phyloP scores from a whole-genome alignment of 2,113 vertebrate species.

The Stomatorhinus ivindoensis region DNA sequence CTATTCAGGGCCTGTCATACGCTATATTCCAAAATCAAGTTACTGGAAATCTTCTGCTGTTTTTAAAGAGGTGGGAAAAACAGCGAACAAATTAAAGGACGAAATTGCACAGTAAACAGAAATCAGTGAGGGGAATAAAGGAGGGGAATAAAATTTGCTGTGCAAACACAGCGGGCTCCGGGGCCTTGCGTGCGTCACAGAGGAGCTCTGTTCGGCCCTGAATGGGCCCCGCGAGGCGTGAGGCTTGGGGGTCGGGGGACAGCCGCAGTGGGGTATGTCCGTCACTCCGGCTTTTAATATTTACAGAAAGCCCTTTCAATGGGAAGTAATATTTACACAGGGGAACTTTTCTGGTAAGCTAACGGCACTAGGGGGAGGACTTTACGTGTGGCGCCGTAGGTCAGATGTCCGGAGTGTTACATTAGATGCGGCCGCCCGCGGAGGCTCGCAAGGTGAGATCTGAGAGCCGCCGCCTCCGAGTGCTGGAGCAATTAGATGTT shows the following conservation, averaged over 20 bases:
- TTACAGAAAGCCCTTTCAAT: conserved; percentile 31
- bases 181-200: conserved; percentile 43
- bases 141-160: conserved; percentile 52
- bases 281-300: conserved; percentile 43
- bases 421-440: neutral
- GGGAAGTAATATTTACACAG: conserved; percentile 45
- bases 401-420: neutral
- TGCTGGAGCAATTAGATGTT: neutral
- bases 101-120: conserved; percentile 16
- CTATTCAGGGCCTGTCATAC: neutral
- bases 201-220: conserved; percentile 47
- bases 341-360: conserved; percentile 12
- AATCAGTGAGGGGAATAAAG: conserved; percentile 45
- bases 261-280: conserved; percentile 44
- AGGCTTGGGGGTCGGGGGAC: conserved; percentile 20
- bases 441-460: neutral
- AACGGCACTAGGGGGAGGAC: neutral
- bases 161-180: conserved; percentile 43
- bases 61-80: conserved; percentile 43
- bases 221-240: conserved; percentile 24
- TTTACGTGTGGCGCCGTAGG: neutral
- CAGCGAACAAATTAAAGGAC: conserved; percentile 38
- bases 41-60: neutral
- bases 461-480: neutral
- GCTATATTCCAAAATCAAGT: neutral